Conservation (phyloP, 1,140 invertebrate species). For the Pteromalus puparum region DNA sequence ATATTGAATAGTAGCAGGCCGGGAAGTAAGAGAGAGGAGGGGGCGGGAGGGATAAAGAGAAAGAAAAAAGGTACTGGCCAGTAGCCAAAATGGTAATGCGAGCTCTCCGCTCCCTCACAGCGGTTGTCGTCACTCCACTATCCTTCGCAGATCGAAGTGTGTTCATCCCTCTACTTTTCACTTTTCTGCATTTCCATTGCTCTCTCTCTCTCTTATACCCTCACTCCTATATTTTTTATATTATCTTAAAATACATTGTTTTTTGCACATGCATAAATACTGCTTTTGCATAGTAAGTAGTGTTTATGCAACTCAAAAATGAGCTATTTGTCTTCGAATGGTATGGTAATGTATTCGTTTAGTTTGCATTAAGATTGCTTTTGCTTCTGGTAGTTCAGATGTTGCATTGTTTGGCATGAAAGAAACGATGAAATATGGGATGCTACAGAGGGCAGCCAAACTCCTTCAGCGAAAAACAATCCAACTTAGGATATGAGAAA, state of each 20-base stretch:
- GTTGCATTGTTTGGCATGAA: conserved; percentile 12
- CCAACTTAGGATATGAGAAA: background rate
- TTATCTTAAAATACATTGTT: too few species aligned
- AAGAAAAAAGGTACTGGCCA: conserved; percentile 20
- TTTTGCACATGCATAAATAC: too few species aligned
- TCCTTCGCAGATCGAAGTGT: background rate
- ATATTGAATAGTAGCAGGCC: background rate
- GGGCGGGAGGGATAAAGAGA: background rate
- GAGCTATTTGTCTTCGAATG: too few species aligned
- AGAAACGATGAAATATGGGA: conserved; percentile 21
- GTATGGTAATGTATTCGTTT: too few species aligned
- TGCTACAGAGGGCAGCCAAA: background rate
- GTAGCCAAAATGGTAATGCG: conserved; percentile 35
- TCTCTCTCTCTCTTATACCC: background rate
- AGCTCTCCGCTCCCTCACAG: background rate
- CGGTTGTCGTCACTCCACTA: background rate
- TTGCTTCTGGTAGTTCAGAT: background rate
- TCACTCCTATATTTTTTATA: too few species aligned
- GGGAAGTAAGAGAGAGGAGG: background rate
- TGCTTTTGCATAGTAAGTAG: too few species aligned
- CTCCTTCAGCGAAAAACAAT: conserved; percentile 9
- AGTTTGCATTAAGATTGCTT: too few species aligned
- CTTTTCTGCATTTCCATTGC: background rate
- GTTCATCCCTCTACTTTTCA: background rate
- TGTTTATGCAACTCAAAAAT: too few species aligned